Evolutionary conservation across 1,140 invertebrate genomes (phyloP).

Genomic region (Heterodera schachtii): DNA sequence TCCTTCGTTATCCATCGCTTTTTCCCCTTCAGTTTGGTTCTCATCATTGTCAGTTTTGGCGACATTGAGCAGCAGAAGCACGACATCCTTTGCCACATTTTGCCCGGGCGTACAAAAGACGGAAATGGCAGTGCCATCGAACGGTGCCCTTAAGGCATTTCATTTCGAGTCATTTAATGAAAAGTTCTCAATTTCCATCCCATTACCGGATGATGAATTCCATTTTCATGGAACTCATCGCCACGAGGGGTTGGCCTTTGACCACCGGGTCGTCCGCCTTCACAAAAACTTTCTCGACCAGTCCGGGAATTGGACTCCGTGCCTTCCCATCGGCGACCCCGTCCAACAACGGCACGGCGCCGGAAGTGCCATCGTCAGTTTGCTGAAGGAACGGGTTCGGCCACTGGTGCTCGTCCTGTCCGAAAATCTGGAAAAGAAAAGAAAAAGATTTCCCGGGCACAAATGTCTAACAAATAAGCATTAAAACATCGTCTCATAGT

Average conservation of each 20-base stretch:
- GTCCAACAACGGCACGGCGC: constrained; percentile 56
- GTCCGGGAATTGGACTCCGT: constrained; percentile 89
- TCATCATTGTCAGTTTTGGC: background rate
- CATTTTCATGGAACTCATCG: constrained; percentile 99
- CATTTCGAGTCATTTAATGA: background rate
- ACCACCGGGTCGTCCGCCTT: constrained; percentile 78
- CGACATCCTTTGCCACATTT: constrained; percentile 55
- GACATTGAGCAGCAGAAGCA: constrained; percentile 38
- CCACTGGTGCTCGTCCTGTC: constrained; percentile 37
- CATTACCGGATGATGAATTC: constrained; percentile 71
- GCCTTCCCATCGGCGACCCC: constrained; percentile 67
- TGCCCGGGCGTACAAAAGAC: constrained; percentile 53
- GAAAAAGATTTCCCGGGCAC: no score
- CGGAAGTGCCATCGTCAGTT: constrained; percentile 17
- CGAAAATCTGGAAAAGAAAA: constrained; percentile 39
- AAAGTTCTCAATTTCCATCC: background rate
- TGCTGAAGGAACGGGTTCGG: background rate
- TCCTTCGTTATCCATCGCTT: no score
- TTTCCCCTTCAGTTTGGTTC: no score
- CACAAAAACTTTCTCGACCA: constrained; percentile 87
- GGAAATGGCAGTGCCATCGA: constrained; percentile 47
- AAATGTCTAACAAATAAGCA: background rate
- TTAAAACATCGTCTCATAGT: constrained; percentile 9
- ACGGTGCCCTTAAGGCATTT: constrained; percentile 47
- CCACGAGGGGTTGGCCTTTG: constrained; percentile 81